phyloP scores from a whole-genome alignment of 2,888 invertebrate species.

The Laothoe populi region DNA sequence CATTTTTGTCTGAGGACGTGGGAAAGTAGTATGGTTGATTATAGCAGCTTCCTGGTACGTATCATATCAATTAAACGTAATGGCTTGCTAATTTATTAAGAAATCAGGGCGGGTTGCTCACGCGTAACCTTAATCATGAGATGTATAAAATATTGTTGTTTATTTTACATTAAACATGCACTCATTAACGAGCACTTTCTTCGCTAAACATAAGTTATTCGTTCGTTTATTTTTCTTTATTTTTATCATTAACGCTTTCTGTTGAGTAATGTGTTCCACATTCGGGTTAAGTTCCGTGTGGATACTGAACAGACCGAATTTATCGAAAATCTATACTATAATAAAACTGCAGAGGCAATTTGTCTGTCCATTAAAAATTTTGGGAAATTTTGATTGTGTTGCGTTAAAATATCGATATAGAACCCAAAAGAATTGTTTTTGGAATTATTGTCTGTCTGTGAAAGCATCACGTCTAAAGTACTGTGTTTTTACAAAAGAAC shows the following conservation, averaged over 20 bases:
- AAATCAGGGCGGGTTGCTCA: slow-evolving; percentile 71
- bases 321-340: no score
- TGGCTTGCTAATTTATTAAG: slow-evolving; percentile 75
- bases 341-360: no score
- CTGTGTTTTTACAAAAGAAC: no score
- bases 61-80: slow-evolving; percentile 77
- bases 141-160: slow-evolving; percentile 23
- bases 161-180: slow-evolving; percentile 14
- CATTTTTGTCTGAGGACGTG: slow-evolving; percentile 36
- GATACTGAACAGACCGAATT: neutral
- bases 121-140: slow-evolving; percentile 40
- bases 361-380: no score
- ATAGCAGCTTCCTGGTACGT: slow-evolving; percentile 74
- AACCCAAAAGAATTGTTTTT: no score
- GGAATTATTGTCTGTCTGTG: no score
- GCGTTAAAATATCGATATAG: no score
- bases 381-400: no score
- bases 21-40: slow-evolving; percentile 61
- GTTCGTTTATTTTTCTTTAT: slow-evolving; percentile 12
- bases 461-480: no score
- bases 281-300: neutral
- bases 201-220: slow-evolving; percentile 13
- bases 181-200: slow-evolving; percentile 21
- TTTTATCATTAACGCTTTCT: neutral
- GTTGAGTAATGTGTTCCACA: neutral